Conservation (phyloP, 2,797 vertebrate species). For the Malurus splendens region DNA sequence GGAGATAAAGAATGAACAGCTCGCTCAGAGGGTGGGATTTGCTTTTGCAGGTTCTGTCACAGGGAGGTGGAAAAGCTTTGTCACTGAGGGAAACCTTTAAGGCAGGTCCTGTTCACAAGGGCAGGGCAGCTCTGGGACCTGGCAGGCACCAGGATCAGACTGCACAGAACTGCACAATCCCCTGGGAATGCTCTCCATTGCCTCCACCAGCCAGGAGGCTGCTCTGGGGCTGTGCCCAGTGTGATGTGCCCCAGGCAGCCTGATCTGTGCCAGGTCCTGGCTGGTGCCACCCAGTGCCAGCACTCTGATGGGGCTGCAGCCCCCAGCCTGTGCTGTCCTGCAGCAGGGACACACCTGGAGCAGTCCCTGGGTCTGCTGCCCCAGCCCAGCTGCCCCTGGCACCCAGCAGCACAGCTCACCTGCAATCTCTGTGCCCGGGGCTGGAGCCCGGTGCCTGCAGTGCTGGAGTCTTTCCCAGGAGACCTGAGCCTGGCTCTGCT, state of each 20-base stretch:
- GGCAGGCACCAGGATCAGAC: neutral
- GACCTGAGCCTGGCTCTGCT: neutral
- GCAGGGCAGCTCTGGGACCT: neutral
- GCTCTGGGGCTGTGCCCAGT: neutral
- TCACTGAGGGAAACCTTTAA: neutral
- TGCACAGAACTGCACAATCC: neutral
- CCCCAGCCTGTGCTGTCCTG: rapidly evolving
- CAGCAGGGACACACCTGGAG: neutral
- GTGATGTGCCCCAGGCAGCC: neutral
- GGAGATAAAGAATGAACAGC: neutral
- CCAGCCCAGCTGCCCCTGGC: neutral
- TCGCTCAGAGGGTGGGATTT: neutral
- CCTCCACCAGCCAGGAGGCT: rapidly evolving
- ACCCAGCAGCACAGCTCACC: constrained; percentile 27
- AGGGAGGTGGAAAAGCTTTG: neutral
- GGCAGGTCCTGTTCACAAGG: rapidly evolving
- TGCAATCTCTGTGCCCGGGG: neutral
- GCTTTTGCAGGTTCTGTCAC: neutral
- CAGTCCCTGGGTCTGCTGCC: neutral
- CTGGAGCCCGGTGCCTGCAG: neutral
- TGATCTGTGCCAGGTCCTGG: neutral
- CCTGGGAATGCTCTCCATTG: neutral
- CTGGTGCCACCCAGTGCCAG: neutral
- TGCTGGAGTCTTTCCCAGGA: neutral
- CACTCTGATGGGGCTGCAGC: rapidly evolving